Evolutionary conservation across 2,888 invertebrate species (phyloP), one percentile per base, ranked within the genome.

Genomic region (Prionchulus punctatus): DNA sequence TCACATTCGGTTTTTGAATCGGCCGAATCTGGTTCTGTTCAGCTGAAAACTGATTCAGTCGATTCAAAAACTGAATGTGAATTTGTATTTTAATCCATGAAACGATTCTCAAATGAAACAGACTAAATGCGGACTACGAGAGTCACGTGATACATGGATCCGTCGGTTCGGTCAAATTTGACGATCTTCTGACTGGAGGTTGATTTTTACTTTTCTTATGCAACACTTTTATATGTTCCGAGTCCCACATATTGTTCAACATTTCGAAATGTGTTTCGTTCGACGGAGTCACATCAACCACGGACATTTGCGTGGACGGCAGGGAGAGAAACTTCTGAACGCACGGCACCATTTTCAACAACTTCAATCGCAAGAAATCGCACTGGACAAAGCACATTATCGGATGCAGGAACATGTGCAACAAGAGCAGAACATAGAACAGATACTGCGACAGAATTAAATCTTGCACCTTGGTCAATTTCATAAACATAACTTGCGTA

Each of bases 351-450:
- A 12, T 18, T 12, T 4, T 50, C 3, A 7, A 7, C 7, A 28
- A 12, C 12, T 50, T 12, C 15, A 7, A 18, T 3, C 50, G 25
- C 21, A 50, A 26, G 4, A 30, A 15, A 18, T 53, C 36, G 30
- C 30, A 53, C 7, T 53, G 15, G 21, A 15, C 36, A 7, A 53
- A 23, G 30, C 30, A 42, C n/a, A 53, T 7, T 4, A 53, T 18
- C n/a, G 53, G 53, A 36, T 53, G 53, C 36, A 30, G 15, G 42
- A 12, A 4, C 53, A 53, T 53, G 42, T 53, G 53, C 15, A 36
- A 2, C 25, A 53, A 18, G 23, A n/a, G 15, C 23, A 53, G 25
- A 53, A 18, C 25, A 26, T 53, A 30, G 23, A 53, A 53, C 12
- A 53, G 21, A 21, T 30, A 53, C 25, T 53, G 30, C 23, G 53